Percentiles rank a stretch among this genome's conserved stretches.
Evolutionary conservation across 2,797 vertebrate species (phyloP).

Genomic region (Delichon dasypus): DNA sequence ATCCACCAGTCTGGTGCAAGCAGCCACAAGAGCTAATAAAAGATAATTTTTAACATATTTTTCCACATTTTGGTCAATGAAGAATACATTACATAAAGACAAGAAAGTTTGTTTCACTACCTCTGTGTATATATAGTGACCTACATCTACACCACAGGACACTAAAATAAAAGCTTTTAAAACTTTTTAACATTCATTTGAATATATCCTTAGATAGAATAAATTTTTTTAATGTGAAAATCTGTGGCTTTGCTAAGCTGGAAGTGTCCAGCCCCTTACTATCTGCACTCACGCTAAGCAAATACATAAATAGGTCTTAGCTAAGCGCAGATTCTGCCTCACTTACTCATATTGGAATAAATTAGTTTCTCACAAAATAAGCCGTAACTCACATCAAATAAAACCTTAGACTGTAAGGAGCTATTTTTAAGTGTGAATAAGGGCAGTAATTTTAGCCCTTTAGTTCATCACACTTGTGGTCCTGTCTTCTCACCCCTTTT

Average conservation of each 20-base stretch:
- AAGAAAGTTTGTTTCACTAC: background rate
- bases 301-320: background rate
- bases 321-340: slow-evolving; percentile 2
- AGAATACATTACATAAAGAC: background rate
- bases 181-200: background rate
- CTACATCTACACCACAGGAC: background rate
- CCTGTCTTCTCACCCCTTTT: background rate
- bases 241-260: background rate
- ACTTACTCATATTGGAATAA: background rate
- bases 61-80: background rate
- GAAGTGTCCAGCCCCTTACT: background rate
- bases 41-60: background rate
- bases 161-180: background rate
- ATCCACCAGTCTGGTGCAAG: background rate
- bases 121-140: background rate
- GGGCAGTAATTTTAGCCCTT: background rate
- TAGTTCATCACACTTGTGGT: background rate
- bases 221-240: background rate
- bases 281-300: background rate
- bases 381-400: background rate
- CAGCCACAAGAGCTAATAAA: background rate
- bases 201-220: background rate
- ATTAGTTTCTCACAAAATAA: background rate
- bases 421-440: slow-evolving; percentile 32
- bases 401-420: background rate